Percentiles rank a stretch among this genome's conserved stretches.
These are phyloP conservation scores for Cephonodes hylas DNA, from an alignment of 2,888 invertebrate genomes.

Conservation along the genomic window DNA sequence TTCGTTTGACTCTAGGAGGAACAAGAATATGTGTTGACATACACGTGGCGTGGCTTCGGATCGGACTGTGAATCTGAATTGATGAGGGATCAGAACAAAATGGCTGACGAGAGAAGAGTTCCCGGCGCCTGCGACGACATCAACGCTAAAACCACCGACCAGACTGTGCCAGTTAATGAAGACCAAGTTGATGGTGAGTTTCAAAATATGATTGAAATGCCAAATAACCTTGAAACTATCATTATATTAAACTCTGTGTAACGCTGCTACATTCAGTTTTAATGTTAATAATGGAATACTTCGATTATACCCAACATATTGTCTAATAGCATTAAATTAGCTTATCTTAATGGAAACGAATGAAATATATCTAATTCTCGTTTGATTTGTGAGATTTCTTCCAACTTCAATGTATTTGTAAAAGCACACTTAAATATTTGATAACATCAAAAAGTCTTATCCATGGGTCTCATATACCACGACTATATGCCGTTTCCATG, in stretches of 20 bases:
- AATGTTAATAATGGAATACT: too few species aligned
- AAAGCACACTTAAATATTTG: too few species aligned
- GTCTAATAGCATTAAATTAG: too few species aligned
- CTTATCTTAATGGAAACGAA: too few species aligned
- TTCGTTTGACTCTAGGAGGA: conserved; percentile 64
- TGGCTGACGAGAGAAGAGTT: conserved; percentile 66
- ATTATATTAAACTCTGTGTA: not conserved
- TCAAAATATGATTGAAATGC: not conserved
- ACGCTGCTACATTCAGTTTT: too few species aligned
- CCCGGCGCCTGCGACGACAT: conserved; percentile 50
- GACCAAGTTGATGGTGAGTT: conserved; percentile 63
- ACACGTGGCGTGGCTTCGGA: conserved; percentile 80
- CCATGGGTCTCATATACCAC: too few species aligned
- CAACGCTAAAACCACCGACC: conserved; percentile 49
- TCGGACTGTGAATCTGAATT: conserved; percentile 82
- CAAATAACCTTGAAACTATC: not conserved
- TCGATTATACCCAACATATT: too few species aligned
- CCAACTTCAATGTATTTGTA: too few species aligned
- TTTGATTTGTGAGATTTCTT: too few species aligned
- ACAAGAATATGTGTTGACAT: conserved; percentile 68
- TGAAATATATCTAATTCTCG: too few species aligned
- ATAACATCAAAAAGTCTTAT: too few species aligned
- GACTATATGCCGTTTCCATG: too few species aligned
- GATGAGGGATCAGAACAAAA: conserved; percentile 44
- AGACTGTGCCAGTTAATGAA: conserved; percentile 59